Base-by-base conservation (phyloP, 35 echinoderm and acorn worm genomes). In the Anneissia japonica region DNA sequence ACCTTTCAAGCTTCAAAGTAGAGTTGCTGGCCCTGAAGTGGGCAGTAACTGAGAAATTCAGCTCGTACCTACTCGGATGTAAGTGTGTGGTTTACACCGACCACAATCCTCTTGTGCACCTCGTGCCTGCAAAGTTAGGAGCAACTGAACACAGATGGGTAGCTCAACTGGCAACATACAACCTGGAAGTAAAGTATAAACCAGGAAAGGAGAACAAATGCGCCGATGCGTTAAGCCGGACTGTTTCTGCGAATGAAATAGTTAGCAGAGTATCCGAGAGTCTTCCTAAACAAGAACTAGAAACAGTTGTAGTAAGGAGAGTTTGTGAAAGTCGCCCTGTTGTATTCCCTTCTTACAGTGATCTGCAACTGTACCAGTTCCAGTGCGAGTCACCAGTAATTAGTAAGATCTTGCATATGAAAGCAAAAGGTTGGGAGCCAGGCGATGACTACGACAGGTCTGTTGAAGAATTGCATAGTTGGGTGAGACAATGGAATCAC, bases 1-100 rank as follows among this genome's bases (percentile, higher is more conserved):
- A 90, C 35, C 84, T 32, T 5, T 74, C 33, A 30, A 76, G 46
- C 28, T 37, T 89, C n/a, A 89, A 89, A 78, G 35, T 89, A 0
- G 87, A 89, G 30, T 35, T 89, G 21, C 35, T 90, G 23, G 80
- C 56, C 5, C 81, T 90, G 0, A 89, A 90, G 81, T 90, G 88
- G 88, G 88, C 88, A 0, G 82, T 90, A 32, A 34, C 81, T 0
- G 81, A 90, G 30, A 84, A 90, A 35, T 90, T 90, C 35, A 4
- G 81, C 3, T 46, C 72, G 13, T 84, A 90, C 38, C 30, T 90
- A 7, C 80, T 84, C 17, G 88, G 87, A 3, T 26, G 16, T 23
- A 80, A 64, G 33, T 73, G 30, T 37, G 34, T 33, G 19, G 56
- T 89, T 21, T 81, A 39, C 4, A 89, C 79, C 0, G 86, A 89